Percentiles rank a stretch among this genome's conserved stretches.
These are phyloP conservation scores for Cotesia chilonis DNA, from an alignment of 1,140 invertebrate genomes.

Conservation along the genomic window DNA sequence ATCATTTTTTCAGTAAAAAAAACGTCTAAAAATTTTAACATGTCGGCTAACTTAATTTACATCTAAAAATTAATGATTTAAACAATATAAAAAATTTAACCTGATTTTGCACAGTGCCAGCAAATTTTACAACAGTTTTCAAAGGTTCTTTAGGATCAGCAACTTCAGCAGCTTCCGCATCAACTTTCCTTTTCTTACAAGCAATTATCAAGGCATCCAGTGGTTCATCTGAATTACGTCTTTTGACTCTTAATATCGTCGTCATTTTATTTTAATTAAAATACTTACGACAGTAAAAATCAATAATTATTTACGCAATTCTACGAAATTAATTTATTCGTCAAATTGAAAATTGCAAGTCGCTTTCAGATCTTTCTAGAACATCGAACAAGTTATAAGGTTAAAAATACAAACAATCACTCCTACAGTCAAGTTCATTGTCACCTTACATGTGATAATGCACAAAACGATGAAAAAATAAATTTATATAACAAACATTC, in stretches of 20 bases:
- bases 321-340: too few species aligned
- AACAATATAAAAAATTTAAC: constrained; percentile 42
- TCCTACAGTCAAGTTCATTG: too few species aligned
- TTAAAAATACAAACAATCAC: too few species aligned
- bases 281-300: not conserved
- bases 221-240: constrained; percentile 68
- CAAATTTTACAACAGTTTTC: constrained; percentile 67
- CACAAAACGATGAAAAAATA: too few species aligned
- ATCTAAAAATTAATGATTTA: not conserved
- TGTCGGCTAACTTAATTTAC: too few species aligned
- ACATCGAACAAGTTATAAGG: too few species aligned
- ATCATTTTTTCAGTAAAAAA: not conserved
- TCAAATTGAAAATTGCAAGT: too few species aligned
- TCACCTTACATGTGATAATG: too few species aligned
- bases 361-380: too few species aligned
- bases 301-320: too few species aligned
- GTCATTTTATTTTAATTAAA: constrained; percentile 59
- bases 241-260: constrained; percentile 68
- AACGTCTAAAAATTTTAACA: not conserved
- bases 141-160: constrained; percentile 41
- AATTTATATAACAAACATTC: too few species aligned
- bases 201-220: constrained; percentile 66
- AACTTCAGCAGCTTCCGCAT: constrained; percentile 38
- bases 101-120: constrained; percentile 65
- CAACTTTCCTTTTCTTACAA: constrained; percentile 66